Base-by-base conservation (phyloP, 2,888 invertebrate species). In the Biston stratarius region DNA sequence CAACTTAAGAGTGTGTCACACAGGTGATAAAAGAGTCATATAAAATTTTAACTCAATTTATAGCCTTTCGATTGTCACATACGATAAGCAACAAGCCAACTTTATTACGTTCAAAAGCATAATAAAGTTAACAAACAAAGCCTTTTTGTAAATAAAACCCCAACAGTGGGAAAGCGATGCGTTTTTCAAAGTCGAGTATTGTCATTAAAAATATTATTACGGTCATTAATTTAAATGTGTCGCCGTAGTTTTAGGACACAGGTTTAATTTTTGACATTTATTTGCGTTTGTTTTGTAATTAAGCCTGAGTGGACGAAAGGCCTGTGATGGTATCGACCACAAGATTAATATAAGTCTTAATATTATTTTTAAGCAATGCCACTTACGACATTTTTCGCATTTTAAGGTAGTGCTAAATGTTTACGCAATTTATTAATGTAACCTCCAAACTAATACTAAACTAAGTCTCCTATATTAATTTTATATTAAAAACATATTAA, bases 181-280 rank as follows among this genome's bases (percentile, higher is more conserved):
- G 65, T 73, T 78, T 79, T 78, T 77, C 71, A 77, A 80, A 84
- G 78, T 81, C 80, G 83, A 81, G 85, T 83, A 75, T 81, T 82
- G 83, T 78, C 88, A 88, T 91, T 91, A 92, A 92, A 92, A 89
- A 84, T 81, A 74, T 91, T 90, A 92, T 84, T 84, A 83, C 71
- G 69, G 82, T 76, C 87, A 89, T 93, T 84, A 93, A 93, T 93
- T 91, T 78, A 52, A 66, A 75, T 81, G 83, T 86, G 91, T 91
- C 91, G 79, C 87, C 84, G 84, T 84, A 80, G 86, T 83, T 89
- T 90, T 86, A 85, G 82, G 77, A 77, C 76, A 74, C 75, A 83
- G 82, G 79, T 87, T 90, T 86, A 85, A 84, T 86, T 89, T 89
- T 82, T 87, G 91, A 91, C 90, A 70, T 91, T 92, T 90, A 92